phyloP scores from a whole-genome alignment of 1,140 invertebrate genomes.

The Neotoxoptera formosana region DNA sequence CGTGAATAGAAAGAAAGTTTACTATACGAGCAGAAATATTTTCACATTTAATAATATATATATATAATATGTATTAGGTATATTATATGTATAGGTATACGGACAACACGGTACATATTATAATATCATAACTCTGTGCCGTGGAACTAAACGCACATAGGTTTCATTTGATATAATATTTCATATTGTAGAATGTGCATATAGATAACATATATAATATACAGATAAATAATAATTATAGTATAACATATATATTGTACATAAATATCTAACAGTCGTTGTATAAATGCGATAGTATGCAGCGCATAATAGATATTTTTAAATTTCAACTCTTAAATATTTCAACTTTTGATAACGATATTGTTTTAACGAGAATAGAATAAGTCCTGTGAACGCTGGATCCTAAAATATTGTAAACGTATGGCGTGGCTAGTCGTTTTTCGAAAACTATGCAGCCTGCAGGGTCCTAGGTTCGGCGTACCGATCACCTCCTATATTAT shows the following conservation, averaged over 20 bases:
- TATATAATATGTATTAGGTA: not conserved
- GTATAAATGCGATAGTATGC: not conserved
- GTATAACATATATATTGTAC: not conserved
- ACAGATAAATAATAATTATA: not conserved
- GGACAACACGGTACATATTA: too few species aligned
- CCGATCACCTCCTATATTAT: too few species aligned
- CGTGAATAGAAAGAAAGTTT: conserved; percentile 9
- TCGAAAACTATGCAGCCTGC: too few species aligned
- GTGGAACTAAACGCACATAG: not conserved
- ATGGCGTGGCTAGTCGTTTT: too few species aligned
- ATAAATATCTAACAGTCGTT: not conserved
- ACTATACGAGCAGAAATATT: not conserved
- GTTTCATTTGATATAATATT: not conserved
- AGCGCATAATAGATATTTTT: not conserved
- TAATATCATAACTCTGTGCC: not conserved
- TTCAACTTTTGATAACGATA: not conserved
- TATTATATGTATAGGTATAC: not conserved
- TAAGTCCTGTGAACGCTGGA: not conserved
- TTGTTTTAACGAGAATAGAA: not conserved
- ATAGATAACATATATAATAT: not conserved
- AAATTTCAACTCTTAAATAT: not conserved
- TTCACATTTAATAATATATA: not conserved
- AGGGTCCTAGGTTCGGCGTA: too few species aligned
- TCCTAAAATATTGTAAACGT: not conserved
- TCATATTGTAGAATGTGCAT: not conserved